Percentiles rank a stretch among this genome's conserved stretches.
Evolutionary conservation across 2,113 vertebrate genomes (phyloP).

Genomic region (Dascyllus trimaculatus): DNA sequence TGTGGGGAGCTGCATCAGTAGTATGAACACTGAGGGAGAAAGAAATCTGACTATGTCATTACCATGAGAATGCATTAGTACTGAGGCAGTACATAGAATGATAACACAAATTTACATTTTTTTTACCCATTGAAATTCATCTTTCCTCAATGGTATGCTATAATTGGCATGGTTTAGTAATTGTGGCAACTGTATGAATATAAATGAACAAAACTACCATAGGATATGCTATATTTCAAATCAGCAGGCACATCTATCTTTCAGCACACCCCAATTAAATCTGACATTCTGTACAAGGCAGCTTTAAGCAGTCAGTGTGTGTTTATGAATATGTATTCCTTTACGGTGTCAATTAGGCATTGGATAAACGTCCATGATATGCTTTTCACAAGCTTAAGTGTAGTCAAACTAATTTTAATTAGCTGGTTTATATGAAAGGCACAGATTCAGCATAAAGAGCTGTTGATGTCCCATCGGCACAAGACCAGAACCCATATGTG

Average conservation of each 20-base stretch:
- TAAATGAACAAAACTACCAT: constrained; percentile 53
- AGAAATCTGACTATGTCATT: constrained; percentile 9
- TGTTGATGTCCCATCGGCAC: constrained; percentile 62
- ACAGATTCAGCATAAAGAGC: constrained; percentile 67
- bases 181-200: constrained; percentile 61
- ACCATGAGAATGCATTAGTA: constrained; percentile 39
- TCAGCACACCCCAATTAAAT: constrained; percentile 75
- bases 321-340: constrained; percentile 79
- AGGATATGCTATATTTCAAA: constrained; percentile 60
- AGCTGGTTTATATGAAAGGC: constrained; percentile 72
- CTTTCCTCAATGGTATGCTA: constrained; percentile 25
- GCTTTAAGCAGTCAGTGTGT: constrained; percentile 60
- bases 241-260: constrained; percentile 69
- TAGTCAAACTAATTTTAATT: constrained; percentile 79
- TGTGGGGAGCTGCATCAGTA: neutral
- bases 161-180: constrained; percentile 61
- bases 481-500: constrained; percentile 60
- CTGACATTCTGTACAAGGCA: constrained; percentile 73
- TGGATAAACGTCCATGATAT: constrained; percentile 78
- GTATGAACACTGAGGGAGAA: constrained; percentile 20
- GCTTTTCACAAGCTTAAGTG: constrained; percentile 70
- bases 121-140: constrained; percentile 45
- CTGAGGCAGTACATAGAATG: constrained; percentile 27
- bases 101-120: constrained; percentile 53
- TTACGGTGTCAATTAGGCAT: constrained; percentile 78